These are phyloP conservation scores for Aurelia aurita complex sp. Pacific DNA, from an alignment of 30 jellyfish, hydroid and myxozoan species.

Conservation along the genomic window DNA sequence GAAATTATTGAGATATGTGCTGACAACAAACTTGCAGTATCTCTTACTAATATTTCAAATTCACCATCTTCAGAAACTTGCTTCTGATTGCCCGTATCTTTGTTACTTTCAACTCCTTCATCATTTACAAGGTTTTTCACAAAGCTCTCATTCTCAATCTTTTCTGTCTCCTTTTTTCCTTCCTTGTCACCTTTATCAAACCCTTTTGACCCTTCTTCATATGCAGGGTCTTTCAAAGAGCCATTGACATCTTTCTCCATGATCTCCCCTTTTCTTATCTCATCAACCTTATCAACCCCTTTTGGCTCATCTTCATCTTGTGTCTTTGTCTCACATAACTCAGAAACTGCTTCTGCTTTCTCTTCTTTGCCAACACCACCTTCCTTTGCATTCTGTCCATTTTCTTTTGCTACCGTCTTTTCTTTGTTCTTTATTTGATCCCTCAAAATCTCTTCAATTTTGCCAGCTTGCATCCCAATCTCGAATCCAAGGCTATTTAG, in stretches of 20 bases:
- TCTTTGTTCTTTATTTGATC: background rate
- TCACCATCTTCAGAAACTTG: conserved; percentile 58
- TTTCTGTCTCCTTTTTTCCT: conserved; percentile 2
- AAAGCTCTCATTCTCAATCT: background rate
- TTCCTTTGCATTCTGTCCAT: background rate
- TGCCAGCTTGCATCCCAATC: conserved; percentile 5
- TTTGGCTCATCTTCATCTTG: background rate
- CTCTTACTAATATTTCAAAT: conserved; percentile 69
- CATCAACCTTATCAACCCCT: background rate
- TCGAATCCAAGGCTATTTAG: conserved; percentile 17
- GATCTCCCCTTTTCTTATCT: background rate
- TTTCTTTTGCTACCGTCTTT: background rate
- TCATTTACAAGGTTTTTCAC: background rate
- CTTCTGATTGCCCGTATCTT: background rate
- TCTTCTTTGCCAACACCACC: background rate
- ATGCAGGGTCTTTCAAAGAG: background rate
- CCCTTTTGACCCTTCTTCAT: background rate
- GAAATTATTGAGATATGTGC: conserved; percentile 78
- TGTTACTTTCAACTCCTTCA: background rate
- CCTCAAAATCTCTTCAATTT: conserved; percentile 13
- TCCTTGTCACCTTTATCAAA: background rate
- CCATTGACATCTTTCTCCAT: background rate
- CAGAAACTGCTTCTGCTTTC: background rate
- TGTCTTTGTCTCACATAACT: background rate
- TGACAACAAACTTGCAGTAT: conserved; percentile 60